A percentile compares a stretch with the other conserved stretches of the same genome.
These are phyloP conservation scores for Lasioglossum vierecki DNA, from an alignment of 2,888 invertebrate species.

Conservation along the genomic window DNA sequence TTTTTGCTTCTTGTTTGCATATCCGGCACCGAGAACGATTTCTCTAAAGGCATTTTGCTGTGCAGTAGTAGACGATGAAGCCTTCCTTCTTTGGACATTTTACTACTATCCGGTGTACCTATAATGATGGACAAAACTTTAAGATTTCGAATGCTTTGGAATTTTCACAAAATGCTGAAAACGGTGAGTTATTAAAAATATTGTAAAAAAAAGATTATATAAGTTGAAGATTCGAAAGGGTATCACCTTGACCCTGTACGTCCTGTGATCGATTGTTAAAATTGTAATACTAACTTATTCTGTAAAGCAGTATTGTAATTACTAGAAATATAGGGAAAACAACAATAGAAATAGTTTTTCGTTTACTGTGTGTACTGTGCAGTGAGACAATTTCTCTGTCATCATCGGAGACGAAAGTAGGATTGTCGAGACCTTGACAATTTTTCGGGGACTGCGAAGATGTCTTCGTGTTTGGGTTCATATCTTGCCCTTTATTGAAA, in stretches of 20 bases:
- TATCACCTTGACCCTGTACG: not conserved
- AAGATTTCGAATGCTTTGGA: not conserved
- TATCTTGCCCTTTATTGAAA: slow-evolving; percentile 37
- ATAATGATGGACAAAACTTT: not conserved
- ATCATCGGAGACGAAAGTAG: slow-evolving; percentile 73
- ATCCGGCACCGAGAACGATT: slow-evolving; percentile 93
- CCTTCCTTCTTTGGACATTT: slow-evolving; percentile 84
- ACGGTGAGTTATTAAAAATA: too few relatives aligned
- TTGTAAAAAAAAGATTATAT: not conserved
- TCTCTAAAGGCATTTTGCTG: slow-evolving; percentile 88
- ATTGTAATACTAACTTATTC: not conserved
- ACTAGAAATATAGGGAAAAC: not conserved
- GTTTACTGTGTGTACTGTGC: slow-evolving; percentile 55
- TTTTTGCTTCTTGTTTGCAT: slow-evolving; percentile 91
- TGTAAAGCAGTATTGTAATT: not conserved
- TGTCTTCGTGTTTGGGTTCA: slow-evolving; percentile 62
- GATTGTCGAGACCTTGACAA: slow-evolving; percentile 76
- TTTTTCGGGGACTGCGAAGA: slow-evolving; percentile 68
- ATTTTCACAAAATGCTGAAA: too few relatives aligned
- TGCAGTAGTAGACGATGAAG: slow-evolving; percentile 85
- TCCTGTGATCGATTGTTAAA: not conserved
- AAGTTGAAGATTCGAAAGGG: not conserved
- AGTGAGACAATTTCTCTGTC: slow-evolving; percentile 67
- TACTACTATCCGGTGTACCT: slow-evolving; percentile 42
- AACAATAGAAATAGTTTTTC: slow-evolving; percentile 18